Percentiles rank a stretch among this genome's conserved stretches.
Evolutionary conservation across 2,888 invertebrate species (phyloP).

Genomic region (Ectropis crepuscularia): DNA sequence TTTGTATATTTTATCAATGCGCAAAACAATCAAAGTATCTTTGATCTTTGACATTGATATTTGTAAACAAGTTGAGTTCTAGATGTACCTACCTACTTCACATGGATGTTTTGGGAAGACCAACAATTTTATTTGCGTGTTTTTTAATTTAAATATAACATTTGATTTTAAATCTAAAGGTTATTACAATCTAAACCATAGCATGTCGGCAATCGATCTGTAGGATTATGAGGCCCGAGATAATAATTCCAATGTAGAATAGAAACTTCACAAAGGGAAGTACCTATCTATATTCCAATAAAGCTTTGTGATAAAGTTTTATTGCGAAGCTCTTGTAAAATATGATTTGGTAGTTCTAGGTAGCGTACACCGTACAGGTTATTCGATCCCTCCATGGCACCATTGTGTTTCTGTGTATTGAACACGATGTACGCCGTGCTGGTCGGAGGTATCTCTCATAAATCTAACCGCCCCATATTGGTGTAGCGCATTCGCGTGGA

Average conservation of each 20-base stretch:
- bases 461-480: slow-evolving; percentile 43
- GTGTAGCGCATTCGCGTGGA: slow-evolving; percentile 18
- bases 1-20: no score
- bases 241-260: slow-evolving; percentile 15
- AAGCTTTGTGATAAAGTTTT: slow-evolving; percentile 31
- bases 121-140: no score
- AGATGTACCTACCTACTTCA: no score
- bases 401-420: slow-evolving; percentile 39
- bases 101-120: no score
- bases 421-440: slow-evolving; percentile 35
- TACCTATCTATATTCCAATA: slow-evolving; percentile 24
- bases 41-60: no score
- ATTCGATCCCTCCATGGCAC: slow-evolving; percentile 31
- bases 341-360: slow-evolving; percentile 31
- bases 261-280: slow-evolving; percentile 16
- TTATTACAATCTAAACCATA: background rate
- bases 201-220: no score
- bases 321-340: slow-evolving; percentile 34
- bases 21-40: no score
- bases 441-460: slow-evolving; percentile 41
- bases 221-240: background rate
- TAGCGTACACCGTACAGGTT: slow-evolving; percentile 29
- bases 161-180: no score
- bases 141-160: no score
- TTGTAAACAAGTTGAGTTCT: no score